phyloP scores from a whole-genome alignment of 2,888 invertebrate species.

The Colostygia pectinataria region DNA sequence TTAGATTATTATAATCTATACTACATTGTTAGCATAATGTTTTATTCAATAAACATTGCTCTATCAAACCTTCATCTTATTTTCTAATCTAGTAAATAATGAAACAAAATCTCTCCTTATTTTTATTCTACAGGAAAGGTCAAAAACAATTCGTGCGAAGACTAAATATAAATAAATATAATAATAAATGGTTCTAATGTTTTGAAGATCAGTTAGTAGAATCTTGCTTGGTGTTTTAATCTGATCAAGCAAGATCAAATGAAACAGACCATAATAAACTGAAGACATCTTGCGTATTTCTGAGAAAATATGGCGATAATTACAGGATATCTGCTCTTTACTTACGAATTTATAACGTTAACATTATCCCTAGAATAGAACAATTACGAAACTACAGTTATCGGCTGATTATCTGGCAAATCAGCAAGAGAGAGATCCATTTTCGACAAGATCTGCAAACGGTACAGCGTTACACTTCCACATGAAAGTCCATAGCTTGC shows the following conservation, averaged over 20 bases:
- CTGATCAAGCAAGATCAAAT: background rate
- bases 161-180: no score
- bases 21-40: background rate
- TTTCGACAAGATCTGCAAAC: background rate
- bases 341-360: background rate
- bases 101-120: no score
- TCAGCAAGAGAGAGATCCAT: background rate
- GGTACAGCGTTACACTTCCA: no score
- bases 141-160: no score
- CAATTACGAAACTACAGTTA: background rate
- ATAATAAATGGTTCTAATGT: no score
- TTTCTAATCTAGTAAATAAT: no score
- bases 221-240: background rate
- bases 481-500: no score
- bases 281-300: background rate
- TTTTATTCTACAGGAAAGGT: no score
- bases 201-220: no score
- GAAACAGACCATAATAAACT: background rate
- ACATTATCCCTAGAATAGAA: slow-evolving; percentile 10
- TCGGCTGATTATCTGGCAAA: background rate
- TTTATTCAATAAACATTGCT: background rate
- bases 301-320: background rate
- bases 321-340: background rate
- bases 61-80: slow-evolving; percentile 1
- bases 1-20: slow-evolving; percentile 2